A percentile compares a stretch with the other conserved stretches of the same genome.
phyloP scores from a whole-genome alignment of 1,140 invertebrate species.

The Caenorhabditis inopinata region DNA sequence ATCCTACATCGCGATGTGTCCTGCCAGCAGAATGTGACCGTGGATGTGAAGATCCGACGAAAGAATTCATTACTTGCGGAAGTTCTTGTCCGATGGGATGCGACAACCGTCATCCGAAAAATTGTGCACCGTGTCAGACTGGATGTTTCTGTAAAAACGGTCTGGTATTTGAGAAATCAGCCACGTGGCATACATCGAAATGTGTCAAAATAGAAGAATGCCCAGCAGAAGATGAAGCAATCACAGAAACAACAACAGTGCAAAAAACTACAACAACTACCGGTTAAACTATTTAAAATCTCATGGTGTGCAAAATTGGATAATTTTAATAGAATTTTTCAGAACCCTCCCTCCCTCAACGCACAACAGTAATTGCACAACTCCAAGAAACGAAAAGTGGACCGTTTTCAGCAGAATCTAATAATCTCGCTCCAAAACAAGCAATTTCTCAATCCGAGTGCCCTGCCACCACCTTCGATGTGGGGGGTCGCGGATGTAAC shows the following conservation, averaged over 20 bases:
- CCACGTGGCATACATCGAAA: slow-evolving; percentile 40
- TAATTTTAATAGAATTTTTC: neutral
- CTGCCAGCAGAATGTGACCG: slow-evolving; percentile 38
- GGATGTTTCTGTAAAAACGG: slow-evolving; percentile 47
- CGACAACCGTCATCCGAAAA: slow-evolving; percentile 41
- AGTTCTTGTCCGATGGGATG: slow-evolving; percentile 47
- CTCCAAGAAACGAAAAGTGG: neutral
- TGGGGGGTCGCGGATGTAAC: slow-evolving; percentile 33
- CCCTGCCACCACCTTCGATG: slow-evolving; percentile 37
- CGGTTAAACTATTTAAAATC: too few species aligned
- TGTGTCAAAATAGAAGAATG: slow-evolving; percentile 41
- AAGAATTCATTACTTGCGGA: slow-evolving; percentile 43
- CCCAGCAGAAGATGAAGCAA: neutral
- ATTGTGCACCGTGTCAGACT: slow-evolving; percentile 38
- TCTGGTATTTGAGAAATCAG: slow-evolving; percentile 23
- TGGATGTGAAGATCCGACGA: slow-evolving; percentile 42
- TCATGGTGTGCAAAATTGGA: too few species aligned
- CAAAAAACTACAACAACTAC: neutral
- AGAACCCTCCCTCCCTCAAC: neutral
- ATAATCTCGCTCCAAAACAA: neutral
- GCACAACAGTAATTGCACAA: neutral
- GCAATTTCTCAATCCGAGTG: neutral
- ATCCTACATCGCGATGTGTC: slow-evolving; percentile 40
- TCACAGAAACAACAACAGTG: neutral
- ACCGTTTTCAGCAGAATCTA: neutral